Conservation (phyloP, 2,888 invertebrate species). For the Meiosimyza decipiens region DNA sequence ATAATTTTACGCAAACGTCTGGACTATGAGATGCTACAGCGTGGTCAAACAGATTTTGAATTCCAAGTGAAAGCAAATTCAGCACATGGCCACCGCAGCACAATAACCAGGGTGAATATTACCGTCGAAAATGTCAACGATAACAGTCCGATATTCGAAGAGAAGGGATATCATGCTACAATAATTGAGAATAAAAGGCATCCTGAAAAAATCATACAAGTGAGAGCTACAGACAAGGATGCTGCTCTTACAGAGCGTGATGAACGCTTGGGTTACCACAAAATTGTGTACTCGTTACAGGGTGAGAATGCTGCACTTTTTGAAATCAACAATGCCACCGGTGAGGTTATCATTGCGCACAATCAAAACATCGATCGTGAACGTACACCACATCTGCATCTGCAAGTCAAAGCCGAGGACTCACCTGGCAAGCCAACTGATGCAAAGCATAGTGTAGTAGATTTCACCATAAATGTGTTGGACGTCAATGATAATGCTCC, state of each 20-base stretch:
- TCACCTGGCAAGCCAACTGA: constrained; percentile 77
- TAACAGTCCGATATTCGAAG: constrained; percentile 78
- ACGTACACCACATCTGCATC: constrained; percentile 74
- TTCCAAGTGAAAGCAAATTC: constrained; percentile 71
- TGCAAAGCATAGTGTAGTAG: constrained; percentile 73
- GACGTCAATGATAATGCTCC: constrained; percentile 86
- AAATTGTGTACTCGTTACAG: constrained; percentile 76
- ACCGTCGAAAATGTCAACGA: constrained; percentile 82
- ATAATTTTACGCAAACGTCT: constrained; percentile 78
- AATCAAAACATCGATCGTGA: constrained; percentile 80
- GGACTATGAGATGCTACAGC: constrained; percentile 79
- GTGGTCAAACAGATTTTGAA: constrained; percentile 59
- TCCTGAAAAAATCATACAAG: constrained; percentile 75
- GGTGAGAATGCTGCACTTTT: constrained; percentile 82
- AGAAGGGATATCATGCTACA: constrained; percentile 76
- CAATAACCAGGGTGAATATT: constrained; percentile 76
- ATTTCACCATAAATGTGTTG: constrained; percentile 76
- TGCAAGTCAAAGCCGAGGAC: constrained; percentile 81
- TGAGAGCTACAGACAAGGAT: constrained; percentile 79
- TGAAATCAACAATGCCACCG: constrained; percentile 76
- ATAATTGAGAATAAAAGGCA: constrained; percentile 77
- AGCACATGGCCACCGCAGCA: constrained; percentile 68
- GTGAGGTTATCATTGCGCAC: constrained; percentile 74
- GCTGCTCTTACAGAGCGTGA: constrained; percentile 72
- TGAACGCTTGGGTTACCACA: constrained; percentile 73